Evolutionary conservation across 2,888 invertebrate species (phyloP).

Genomic region (Fragum sueziense): DNA sequence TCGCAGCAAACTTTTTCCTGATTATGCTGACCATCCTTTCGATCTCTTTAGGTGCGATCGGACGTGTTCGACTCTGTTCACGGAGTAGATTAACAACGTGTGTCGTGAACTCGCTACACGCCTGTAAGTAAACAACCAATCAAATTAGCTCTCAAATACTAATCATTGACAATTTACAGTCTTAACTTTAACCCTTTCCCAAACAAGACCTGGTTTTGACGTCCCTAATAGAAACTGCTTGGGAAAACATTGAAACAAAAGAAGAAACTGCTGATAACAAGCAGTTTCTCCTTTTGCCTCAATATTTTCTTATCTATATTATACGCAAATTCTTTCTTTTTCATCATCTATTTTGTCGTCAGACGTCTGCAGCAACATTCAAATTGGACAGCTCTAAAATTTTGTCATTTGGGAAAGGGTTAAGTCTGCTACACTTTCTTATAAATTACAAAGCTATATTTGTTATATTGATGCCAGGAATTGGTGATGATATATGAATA

Average conservation of each 20-base stretch:
- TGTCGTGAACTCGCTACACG: conserved; percentile 99
- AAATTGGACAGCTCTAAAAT: background rate
- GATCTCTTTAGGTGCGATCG: conserved; percentile 99
- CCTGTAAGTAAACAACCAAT: conserved; percentile 84
- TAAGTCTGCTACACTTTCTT: too few relatives aligned
- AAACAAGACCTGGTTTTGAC: too few relatives aligned
- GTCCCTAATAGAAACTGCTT: too few relatives aligned
- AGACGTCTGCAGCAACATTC: background rate
- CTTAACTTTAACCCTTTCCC: too few relatives aligned
- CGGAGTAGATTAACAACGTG: conserved; percentile 99
- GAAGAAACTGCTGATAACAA: too few relatives aligned
- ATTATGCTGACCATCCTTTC: conserved; percentile 86
- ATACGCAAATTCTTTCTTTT: too few relatives aligned
- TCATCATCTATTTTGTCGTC: background rate
- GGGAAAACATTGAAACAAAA: too few relatives aligned
- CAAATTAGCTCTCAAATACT: background rate
- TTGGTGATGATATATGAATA: too few relatives aligned
- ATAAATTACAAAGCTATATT: too few relatives aligned
- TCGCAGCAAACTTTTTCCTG: conserved; percentile 83
- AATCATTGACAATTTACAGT: background rate
- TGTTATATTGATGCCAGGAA: too few relatives aligned
- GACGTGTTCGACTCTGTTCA: conserved; percentile 98
- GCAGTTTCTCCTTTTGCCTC: too few relatives aligned
- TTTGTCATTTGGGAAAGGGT: background rate
- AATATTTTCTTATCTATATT: too few relatives aligned